Conservation (phyloP, 1,140 invertebrate genomes). For the Neuroterus valhalla region DNA sequence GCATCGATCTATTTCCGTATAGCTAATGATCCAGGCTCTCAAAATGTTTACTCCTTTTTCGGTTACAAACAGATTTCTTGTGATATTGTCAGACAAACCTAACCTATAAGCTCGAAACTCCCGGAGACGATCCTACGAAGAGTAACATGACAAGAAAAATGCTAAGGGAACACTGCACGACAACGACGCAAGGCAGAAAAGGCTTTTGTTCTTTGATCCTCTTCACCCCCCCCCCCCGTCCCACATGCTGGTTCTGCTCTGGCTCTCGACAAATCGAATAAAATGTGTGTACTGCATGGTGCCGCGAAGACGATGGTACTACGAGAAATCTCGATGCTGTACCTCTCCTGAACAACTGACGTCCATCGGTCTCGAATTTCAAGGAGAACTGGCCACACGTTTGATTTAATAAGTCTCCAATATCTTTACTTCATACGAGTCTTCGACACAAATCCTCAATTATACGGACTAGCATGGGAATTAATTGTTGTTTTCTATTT, state of each 20-base stretch:
- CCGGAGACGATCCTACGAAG: constrained; percentile 20
- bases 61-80: not conserved
- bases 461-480: not conserved
- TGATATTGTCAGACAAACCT: not conserved
- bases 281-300: constrained; percentile 42
- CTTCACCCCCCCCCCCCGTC: not conserved
- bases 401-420: no score
- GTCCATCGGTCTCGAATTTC: constrained; percentile 1
- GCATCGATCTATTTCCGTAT: constrained; percentile 44
- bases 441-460: not conserved
- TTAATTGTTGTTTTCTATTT: not conserved
- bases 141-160: constrained; percentile 50
- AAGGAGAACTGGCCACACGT: not conserved
- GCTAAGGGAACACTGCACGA: constrained; percentile 47
- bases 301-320: constrained; percentile 36
- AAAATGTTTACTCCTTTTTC: constrained; percentile 1
- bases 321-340: not conserved
- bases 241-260: constrained; percentile 34
- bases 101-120: no score
- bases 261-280: constrained; percentile 41
- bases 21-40: constrained; percentile 39
- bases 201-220: constrained; percentile 57
- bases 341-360: not conserved
- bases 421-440: no score
- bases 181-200: constrained; percentile 43